These are phyloP conservation scores for Cephalopholis sonnerati DNA, from an alignment of 2,113 vertebrate species.

Conservation along the genomic window DNA sequence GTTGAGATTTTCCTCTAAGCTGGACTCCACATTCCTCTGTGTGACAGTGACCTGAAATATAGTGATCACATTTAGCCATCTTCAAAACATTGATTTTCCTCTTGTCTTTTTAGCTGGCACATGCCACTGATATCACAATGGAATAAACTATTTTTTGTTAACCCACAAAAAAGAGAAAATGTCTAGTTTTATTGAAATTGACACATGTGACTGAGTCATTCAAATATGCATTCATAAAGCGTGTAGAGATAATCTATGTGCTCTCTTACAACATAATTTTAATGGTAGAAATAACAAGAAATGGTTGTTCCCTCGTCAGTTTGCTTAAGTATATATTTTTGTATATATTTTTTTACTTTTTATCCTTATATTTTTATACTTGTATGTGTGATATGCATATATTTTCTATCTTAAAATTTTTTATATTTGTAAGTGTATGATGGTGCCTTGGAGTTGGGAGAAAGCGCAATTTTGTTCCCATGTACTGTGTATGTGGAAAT, in stretches of 20 bases:
- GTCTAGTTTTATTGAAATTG: not conserved
- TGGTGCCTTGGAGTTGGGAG: no score
- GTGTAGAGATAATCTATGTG: not conserved
- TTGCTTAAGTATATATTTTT: no score
- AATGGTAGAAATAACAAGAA: not conserved
- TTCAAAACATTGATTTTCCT: not conserved
- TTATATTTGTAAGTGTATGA: no score
- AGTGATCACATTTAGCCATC: not conserved
- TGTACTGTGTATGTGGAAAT: no score
- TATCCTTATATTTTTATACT: no score
- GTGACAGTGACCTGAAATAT: slow-evolving; percentile 88
- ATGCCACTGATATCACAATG: not conserved
- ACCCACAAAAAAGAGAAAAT: not conserved
- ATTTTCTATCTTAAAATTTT: no score
- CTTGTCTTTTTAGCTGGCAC: not conserved
- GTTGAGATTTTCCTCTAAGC: slow-evolving; percentile 68
- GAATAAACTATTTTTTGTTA: not conserved
- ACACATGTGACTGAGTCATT: no score
- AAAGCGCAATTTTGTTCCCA: no score
- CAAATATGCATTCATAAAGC: not conserved
- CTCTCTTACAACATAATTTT: not conserved
- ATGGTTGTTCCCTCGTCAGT: no score
- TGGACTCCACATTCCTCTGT: slow-evolving; percentile 82
- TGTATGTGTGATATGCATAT: no score
- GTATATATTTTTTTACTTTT: no score